Percentiles rank a stretch among this genome's conserved stretches.
Evolutionary conservation across 1,140 invertebrate genomes (phyloP).

Genomic region (Drosophila melanica): DNA sequence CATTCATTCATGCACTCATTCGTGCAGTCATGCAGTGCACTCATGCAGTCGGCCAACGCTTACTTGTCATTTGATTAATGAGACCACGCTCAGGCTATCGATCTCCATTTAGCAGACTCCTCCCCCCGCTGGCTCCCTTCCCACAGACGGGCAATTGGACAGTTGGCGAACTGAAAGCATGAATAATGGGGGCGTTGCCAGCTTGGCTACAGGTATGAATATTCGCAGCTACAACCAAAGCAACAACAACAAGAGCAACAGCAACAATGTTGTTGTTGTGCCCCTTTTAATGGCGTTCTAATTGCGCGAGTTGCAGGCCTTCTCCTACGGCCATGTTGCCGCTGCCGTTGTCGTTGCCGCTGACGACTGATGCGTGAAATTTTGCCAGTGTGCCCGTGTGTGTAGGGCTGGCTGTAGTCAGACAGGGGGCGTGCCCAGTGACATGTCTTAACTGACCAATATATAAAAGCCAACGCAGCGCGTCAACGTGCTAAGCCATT

Average conservation of each 20-base stretch:
- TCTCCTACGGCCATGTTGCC: slow-evolving; percentile 39
- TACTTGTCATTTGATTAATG: slow-evolving; percentile 83
- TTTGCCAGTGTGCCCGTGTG: slow-evolving; percentile 12
- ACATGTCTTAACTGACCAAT: slow-evolving; percentile 78
- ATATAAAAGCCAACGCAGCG: slow-evolving; percentile 64
- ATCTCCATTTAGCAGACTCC: slow-evolving; percentile 81
- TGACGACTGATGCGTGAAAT: slow-evolving; percentile 50
- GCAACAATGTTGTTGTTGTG: slow-evolving; percentile 38
- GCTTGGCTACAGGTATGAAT: slow-evolving; percentile 34
- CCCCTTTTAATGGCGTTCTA: slow-evolving; percentile 58
- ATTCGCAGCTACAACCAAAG: slow-evolving; percentile 30
- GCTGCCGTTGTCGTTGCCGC: neutral
- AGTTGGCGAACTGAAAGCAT: slow-evolving; percentile 56
- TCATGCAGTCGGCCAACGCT: slow-evolving; percentile 47
- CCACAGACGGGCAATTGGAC: slow-evolving; percentile 16
- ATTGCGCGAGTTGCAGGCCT: slow-evolving; percentile 51
- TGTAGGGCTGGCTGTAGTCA: slow-evolving; percentile 1
- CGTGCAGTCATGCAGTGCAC: slow-evolving; percentile 28
- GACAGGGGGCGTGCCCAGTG: slow-evolving; percentile 68
- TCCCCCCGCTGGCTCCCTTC: slow-evolving; percentile 3
- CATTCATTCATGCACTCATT: slow-evolving; percentile 48
- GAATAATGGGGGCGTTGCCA: slow-evolving; percentile 76
- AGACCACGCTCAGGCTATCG: slow-evolving; percentile 82
- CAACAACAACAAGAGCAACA: slow-evolving; percentile 10
- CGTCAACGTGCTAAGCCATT: slow-evolving; percentile 58